Percentiles rank a stretch among this genome's conserved stretches.
These are phyloP conservation scores for Spizella passerina DNA, from an alignment of 2,797 vertebrate species.

Conservation along the genomic window DNA sequence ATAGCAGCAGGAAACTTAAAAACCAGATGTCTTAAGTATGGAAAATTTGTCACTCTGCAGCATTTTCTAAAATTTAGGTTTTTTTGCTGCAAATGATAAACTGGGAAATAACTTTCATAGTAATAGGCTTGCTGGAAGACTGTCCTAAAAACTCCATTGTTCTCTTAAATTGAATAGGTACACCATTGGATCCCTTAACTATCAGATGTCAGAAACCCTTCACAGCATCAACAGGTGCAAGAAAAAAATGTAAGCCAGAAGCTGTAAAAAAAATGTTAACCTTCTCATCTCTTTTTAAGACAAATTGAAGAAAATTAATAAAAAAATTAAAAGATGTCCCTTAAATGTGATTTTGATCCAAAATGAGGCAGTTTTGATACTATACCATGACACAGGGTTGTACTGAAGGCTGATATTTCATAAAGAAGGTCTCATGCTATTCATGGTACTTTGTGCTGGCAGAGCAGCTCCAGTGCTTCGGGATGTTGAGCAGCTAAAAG, in stretches of 20 bases:
- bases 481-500: background rate
- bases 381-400: background rate
- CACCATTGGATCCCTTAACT: background rate
- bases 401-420: background rate
- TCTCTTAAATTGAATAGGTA: background rate
- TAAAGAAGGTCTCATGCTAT: background rate
- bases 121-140: background rate
- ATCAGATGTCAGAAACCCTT: background rate
- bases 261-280: background rate
- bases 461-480: background rate
- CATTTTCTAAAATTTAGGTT: background rate
- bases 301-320: background rate
- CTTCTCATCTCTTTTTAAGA: background rate
- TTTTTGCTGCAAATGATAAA: background rate
- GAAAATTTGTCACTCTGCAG: background rate
- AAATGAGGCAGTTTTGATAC: background rate
- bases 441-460: background rate
- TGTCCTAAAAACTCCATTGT: background rate
- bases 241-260: background rate
- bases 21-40: background rate
- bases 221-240: background rate
- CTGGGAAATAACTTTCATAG: background rate
- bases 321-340: background rate
- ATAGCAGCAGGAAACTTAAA: background rate
- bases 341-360: background rate